phyloP scores from a whole-genome alignment of 1,140 invertebrate species.

The Zaprionus vittiger region DNA sequence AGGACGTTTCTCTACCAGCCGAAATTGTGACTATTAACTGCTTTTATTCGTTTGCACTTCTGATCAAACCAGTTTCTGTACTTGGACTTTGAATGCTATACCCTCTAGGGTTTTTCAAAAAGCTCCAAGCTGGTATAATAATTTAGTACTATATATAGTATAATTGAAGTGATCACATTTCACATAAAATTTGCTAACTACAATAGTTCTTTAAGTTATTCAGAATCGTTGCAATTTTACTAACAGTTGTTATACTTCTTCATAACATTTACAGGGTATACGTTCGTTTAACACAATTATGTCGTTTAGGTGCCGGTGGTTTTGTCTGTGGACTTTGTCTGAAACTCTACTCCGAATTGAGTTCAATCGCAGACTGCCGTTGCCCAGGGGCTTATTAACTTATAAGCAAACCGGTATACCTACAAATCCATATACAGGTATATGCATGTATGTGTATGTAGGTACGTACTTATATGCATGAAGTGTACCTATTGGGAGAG shows the following conservation, averaged over 20 bases:
- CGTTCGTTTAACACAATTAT: not conserved
- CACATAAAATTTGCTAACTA: not conserved
- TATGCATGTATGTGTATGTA: conserved; percentile 5
- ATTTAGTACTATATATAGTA: not conserved
- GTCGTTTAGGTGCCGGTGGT: not conserved
- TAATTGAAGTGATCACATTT: not conserved
- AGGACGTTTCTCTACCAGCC: conserved; percentile 4
- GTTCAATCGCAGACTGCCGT: conserved; percentile 19
- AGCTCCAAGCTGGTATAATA: not conserved
- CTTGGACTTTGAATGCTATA: conserved; percentile 34
- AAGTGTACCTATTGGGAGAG: not conserved
- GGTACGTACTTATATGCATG: not conserved
- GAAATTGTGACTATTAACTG: conserved; percentile 8
- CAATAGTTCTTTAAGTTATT: not conserved
- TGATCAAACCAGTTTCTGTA: conserved; percentile 27
- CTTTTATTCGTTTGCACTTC: conserved; percentile 1
- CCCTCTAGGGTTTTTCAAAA: not conserved
- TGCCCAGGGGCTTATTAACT: conserved; percentile 28
- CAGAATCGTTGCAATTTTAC: not conserved
- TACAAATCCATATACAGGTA: not conserved
- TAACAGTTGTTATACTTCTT: not conserved
- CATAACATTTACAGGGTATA: not conserved
- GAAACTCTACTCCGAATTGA: conserved; percentile 25
- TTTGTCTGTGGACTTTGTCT: conserved; percentile 30
- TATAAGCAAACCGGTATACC: conserved; percentile 33